Evolutionary conservation across 53 echinoderm and acorn worm species (phyloP).

Genomic region (Arbacia lixula): DNA sequence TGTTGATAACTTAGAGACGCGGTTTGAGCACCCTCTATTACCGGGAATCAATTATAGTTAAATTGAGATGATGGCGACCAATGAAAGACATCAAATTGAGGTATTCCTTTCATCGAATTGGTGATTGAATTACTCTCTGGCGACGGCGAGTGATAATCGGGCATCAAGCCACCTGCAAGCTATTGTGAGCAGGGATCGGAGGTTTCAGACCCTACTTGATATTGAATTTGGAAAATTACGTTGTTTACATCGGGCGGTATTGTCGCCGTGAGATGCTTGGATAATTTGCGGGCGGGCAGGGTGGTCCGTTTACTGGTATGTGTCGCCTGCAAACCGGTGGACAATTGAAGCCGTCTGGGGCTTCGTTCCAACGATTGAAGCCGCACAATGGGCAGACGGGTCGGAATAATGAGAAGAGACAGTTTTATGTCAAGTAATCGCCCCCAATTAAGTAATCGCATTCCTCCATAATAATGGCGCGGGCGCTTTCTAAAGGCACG

Average conservation of each 20-base stretch:
- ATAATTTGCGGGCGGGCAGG: not conserved
- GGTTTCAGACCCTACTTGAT: slow-evolving; percentile 43
- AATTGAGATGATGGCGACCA: not conserved
- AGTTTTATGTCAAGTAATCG: slow-evolving; percentile 35
- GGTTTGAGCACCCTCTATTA: slow-evolving; percentile 25
- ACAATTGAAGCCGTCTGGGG: slow-evolving; percentile 9
- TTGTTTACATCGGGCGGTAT: too few relatives aligned
- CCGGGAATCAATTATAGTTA: slow-evolving; percentile 29
- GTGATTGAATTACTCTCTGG: slow-evolving; percentile 53
- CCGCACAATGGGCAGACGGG: not conserved
- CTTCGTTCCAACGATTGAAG: not conserved
- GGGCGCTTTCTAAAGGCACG: too few relatives aligned
- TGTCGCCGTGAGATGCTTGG: too few relatives aligned
- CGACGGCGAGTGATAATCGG: slow-evolving; percentile 14
- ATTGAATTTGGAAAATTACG: slow-evolving; percentile 53
- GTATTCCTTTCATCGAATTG: not conserved
- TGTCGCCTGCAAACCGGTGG: slow-evolving; percentile 29
- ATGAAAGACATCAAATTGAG: slow-evolving; percentile 15
- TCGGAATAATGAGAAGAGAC: not conserved
- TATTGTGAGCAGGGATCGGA: not conserved
- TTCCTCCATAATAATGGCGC: slow-evolving; percentile 7
- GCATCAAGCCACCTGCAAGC: slow-evolving; percentile 32
- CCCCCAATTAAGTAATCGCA: slow-evolving; percentile 21
- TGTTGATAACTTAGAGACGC: not conserved
- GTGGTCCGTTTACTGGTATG: slow-evolving; percentile 22